phyloP scores from a whole-genome alignment of 2,113 vertebrate species.

The Gobiocypris rarus region DNA sequence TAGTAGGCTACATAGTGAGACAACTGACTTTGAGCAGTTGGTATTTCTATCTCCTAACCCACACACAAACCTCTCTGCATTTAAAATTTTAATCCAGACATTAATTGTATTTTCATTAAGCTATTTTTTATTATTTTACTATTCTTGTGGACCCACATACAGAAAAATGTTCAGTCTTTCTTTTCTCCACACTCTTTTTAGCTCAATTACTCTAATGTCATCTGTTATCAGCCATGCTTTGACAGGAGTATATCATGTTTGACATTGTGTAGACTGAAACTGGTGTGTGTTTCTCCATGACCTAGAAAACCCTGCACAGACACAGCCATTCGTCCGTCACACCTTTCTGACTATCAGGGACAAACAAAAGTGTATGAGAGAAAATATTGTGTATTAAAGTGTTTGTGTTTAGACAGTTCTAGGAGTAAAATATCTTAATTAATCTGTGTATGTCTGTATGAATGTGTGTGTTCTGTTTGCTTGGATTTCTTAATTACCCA shows the following conservation, averaged over 20 bases:
- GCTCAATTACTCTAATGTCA: not conserved
- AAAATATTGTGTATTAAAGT: not conserved
- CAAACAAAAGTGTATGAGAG: not conserved
- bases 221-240: not conserved
- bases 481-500: conserved; percentile 32
- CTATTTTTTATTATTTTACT: not conserved
- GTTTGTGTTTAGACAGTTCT: conserved; percentile 1
- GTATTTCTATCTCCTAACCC: not conserved
- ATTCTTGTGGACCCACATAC: conserved; percentile 38
- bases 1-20: not conserved
- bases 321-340: not conserved
- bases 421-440: not conserved
- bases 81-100: not conserved
- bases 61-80: not conserved
- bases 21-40: not conserved
- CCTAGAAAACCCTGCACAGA: conserved; percentile 27
- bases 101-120: not conserved
- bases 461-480: conserved; percentile 18
- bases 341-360: conserved; percentile 8
- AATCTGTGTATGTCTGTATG: not conserved
- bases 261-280: not conserved
- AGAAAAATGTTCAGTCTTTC: conserved; percentile 53
- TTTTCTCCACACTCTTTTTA: conserved; percentile 38
- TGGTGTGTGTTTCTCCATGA: conserved; percentile 16
- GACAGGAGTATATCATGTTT: conserved; percentile 18